Conservation (phyloP, 2,888 invertebrate species). For the Rambutsinella grinnellia region DNA sequence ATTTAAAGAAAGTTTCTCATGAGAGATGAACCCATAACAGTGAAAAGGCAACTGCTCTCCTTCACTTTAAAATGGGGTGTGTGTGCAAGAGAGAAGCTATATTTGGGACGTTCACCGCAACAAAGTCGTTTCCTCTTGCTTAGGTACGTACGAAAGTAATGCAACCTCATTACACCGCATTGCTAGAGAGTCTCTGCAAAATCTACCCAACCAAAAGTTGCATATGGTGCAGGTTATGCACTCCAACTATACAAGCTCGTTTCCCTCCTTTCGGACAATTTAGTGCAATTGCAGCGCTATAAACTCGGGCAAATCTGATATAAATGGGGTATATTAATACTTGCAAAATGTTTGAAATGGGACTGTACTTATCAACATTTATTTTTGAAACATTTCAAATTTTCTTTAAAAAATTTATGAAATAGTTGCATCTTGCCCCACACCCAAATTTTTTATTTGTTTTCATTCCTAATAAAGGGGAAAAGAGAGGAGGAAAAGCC, state of each 20-base stretch:
- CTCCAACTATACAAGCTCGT: not conserved
- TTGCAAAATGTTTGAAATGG: no score
- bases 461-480: no score
- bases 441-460: no score
- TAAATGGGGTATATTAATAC: no score
- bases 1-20: not conserved
- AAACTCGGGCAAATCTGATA: not conserved
- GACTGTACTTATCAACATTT: no score
- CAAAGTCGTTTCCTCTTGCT: conserved; percentile 15
- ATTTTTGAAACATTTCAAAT: no score
- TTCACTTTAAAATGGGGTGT: no score
- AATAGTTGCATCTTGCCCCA: no score
- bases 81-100: not conserved
- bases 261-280: not conserved
- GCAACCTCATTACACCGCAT: not conserved
- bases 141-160: not conserved
- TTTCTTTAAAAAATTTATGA: no score
- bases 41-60: no score
- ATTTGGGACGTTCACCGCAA: conserved; percentile 37
- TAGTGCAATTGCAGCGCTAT: not conserved
- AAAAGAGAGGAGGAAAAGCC: no score
- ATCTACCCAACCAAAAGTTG: not conserved
- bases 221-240: not conserved
- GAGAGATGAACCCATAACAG: not conserved
- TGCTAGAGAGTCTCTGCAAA: not conserved